Percentiles rank a stretch among this genome's conserved stretches.
These are phyloP conservation scores for Podocnemis expansa DNA, from an alignment of 2,113 vertebrate genomes.

Conservation along the genomic window DNA sequence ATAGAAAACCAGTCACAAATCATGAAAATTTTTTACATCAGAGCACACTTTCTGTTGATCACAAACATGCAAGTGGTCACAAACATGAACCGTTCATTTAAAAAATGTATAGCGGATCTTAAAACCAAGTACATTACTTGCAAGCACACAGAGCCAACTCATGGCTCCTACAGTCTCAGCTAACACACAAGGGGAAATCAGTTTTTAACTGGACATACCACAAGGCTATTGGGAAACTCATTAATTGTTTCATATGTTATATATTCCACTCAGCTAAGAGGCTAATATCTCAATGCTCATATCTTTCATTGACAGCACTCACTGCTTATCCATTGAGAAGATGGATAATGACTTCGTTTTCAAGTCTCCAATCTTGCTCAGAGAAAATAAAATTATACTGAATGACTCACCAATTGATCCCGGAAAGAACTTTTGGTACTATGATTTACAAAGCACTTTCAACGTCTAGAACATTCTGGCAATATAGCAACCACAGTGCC, in stretches of 20 bases:
- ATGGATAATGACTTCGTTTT: not conserved
- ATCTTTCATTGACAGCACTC: not conserved
- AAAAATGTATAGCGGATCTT: not conserved
- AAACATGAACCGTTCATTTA: not conserved
- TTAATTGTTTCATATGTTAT: not conserved
- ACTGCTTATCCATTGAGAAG: not conserved
- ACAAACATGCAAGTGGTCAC: not conserved
- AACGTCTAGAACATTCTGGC: not conserved
- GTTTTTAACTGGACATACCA: not conserved
- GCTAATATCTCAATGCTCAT: not conserved
- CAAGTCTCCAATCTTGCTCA: not conserved
- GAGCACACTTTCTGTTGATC: not conserved
- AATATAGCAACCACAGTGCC: not conserved
- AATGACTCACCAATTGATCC: not conserved
- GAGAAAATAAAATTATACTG: not conserved
- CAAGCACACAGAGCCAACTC: not conserved
- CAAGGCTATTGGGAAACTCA: not conserved
- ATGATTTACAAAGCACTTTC: not conserved
- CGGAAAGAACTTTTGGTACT: not conserved
- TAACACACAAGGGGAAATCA: not conserved
- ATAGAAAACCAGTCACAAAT: not conserved
- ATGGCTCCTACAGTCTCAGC: not conserved
- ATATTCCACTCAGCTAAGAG: not conserved
- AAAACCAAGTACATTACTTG: not conserved
- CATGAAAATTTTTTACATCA: not conserved